Base-by-base conservation (phyloP, 2,888 invertebrate species). In the Drosophila falleni region DNA sequence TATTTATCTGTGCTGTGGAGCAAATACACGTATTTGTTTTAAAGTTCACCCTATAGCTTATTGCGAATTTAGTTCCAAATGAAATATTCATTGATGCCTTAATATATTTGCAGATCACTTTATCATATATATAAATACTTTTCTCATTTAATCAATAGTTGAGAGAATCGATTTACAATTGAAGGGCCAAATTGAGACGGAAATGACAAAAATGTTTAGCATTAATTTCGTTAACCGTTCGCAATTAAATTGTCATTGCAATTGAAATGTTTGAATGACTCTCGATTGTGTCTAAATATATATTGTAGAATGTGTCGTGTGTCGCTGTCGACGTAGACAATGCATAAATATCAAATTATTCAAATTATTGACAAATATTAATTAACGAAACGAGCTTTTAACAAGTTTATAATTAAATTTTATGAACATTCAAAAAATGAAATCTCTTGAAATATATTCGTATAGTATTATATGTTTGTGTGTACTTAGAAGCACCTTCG, bases 351-450 rank as follows among this genome's bases (percentile, higher is more conserved):
- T 39, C 15, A 53, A 74, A 61, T 42, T 65, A 51, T 46, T 70
- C 15, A 54, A 74, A 54, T 65, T 58, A 74, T 66, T 61, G 58
- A 44, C 70, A 65, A 74, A 66, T 35, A 62, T 55, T 55, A 49
- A 61, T 63, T 29, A 60, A 53, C 50, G 37, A 71, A 59, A 53
- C 55, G 55, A 44, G 55, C 37, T 29, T 26, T 10, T 62, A 74
- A 62, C 62, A 51, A 16, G 73, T 73, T 72, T 60, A 39, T 49
- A 71, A 66, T 71, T 63, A 51, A 62, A 71, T 42, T 11, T 5
- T 19, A 42, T 29, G 29, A 29, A 6, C 5, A 29, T 29, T 8
- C 29, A 6, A 29, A 29, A 5, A 29, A 23, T 46, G 8, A 55
- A 16, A 33, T 37, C 44, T 31, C 19, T 15, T 31, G 47, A 55